Evolutionary conservation across 2,888 invertebrate species (phyloP), one percentile per base, ranked within the genome.

Genomic region (Tetropium fuscum): DNA sequence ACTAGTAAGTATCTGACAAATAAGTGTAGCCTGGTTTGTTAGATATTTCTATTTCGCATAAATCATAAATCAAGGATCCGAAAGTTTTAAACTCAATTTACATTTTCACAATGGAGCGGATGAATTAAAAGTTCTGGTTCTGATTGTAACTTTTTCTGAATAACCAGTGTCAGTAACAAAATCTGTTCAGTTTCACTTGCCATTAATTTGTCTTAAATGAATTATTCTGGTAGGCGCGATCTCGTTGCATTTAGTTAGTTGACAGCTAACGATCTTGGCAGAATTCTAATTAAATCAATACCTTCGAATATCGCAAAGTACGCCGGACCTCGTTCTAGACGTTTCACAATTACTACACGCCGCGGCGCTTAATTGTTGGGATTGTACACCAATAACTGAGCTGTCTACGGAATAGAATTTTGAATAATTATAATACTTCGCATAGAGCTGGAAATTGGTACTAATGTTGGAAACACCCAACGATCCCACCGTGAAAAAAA

Each of bases 171-270:
- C 22, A 40, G 27, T 51, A 51, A 51, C 51, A 40, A 51, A 51
- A 57, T 61, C 53, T 57, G 48, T 60, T 16, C 25, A 44, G 44
- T 44, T 57, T 60, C 51, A 61, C 48, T 61, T 64, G 58, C 41
- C 60, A 60, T 64, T n/a, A n/a, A n/a, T n/a, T 64, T 64, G 58
- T 60, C 58, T 61, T 60, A 64, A 64, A 51, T 53, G 53, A 61
- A 60, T 64, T 64, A 63, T 51, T 49, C 27, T 16, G 44, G 27
- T 44, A 44, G 27, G 44, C 27, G 27, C 25, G n/a, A n/a, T n/a
- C 16, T 25, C 25, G 7, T 13, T 16, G 44, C 44, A 25, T 44
- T 44, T 44, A 44, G 25, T 27, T 16, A 44, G 44, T 13, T 44
- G 27, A 10, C 44, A 27, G 44, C 44, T 25, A 44, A 44, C 44